These are phyloP conservation scores for Talpa occidentalis DNA, from an alignment of 2,113 vertebrate genomes.

Conservation along the genomic window DNA sequence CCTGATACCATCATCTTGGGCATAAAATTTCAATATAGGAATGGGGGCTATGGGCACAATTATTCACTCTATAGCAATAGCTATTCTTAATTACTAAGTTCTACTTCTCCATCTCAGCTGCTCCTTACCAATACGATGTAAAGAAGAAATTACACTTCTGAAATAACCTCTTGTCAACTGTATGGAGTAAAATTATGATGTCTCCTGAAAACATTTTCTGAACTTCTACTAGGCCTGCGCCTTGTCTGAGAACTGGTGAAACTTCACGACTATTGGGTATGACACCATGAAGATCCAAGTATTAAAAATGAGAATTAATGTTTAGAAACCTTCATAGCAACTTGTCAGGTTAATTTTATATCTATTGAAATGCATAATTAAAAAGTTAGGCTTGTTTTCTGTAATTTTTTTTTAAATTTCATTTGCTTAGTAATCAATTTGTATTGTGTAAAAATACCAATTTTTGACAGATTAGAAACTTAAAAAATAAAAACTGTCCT, in stretches of 20 bases:
- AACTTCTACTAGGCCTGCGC: neutral
- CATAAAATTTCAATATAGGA: neutral
- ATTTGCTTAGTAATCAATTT: neutral
- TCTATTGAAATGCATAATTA: neutral
- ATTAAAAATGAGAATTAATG: neutral
- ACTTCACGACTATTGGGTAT: neutral
- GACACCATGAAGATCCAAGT: neutral
- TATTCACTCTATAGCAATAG: neutral
- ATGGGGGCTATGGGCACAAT: neutral
- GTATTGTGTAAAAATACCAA: neutral
- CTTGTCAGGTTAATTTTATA: neutral
- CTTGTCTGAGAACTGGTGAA: neutral
- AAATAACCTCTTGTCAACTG: neutral
- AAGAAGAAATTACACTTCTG: neutral
- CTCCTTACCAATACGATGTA: neutral
- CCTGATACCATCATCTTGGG: neutral
- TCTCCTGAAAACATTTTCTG: neutral
- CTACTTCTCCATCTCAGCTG: neutral
- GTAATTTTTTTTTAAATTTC: neutral
- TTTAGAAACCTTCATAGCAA: neutral
- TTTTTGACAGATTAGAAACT: neutral
- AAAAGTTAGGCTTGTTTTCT: neutral
- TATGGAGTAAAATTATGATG: neutral
- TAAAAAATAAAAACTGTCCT: neutral
- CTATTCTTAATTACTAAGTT: neutral